Conservation (phyloP, 30 jellyfish, hydroid and myxozoan genomes). For the Phacellophora camtschatica region DNA sequence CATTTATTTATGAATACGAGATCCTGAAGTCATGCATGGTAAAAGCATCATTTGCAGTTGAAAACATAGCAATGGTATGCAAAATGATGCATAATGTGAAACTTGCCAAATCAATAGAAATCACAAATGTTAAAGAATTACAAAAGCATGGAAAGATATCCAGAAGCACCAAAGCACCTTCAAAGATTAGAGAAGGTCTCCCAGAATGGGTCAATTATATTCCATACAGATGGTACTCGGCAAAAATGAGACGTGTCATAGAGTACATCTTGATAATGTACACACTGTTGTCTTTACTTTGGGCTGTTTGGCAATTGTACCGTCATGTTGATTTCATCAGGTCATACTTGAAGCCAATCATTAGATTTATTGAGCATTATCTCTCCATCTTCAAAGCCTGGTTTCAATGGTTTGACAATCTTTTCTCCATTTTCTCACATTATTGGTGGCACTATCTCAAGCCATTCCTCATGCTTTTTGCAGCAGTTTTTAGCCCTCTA, state of each 20-base stretch:
- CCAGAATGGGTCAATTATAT: constrained; percentile 99
- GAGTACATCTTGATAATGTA: constrained; percentile 76
- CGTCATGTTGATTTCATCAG: constrained; percentile 92
- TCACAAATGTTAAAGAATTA: constrained; percentile 45
- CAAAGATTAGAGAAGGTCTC: constrained; percentile 89
- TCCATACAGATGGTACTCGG: constrained; percentile 97
- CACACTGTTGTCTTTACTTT: constrained; percentile 78
- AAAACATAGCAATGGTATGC: constrained; percentile 36
- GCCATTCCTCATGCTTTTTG: constrained; percentile 75
- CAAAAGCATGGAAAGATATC: constrained; percentile 41
- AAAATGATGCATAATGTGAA: constrained; percentile 76
- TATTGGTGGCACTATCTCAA: constrained; percentile 97
- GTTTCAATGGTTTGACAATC: constrained; percentile 88
- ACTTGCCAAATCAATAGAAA: constrained; percentile 74
- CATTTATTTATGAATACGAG: constrained; percentile 3
- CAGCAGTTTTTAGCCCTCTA: constrained; percentile 62
- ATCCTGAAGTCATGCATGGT: constrained; percentile 87
- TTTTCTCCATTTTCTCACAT: constrained; percentile 45
- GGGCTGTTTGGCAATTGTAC: constrained; percentile 99
- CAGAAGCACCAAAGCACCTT: constrained; percentile 32
- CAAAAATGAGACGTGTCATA: constrained; percentile 61
- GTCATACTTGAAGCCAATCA: constrained; percentile 74
- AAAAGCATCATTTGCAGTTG: constrained; percentile 77
- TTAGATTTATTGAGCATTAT: constrained; percentile 69
- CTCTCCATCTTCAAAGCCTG: constrained; percentile 64